These are phyloP conservation scores for Euproctis similis DNA, from an alignment of 2,888 invertebrate genomes.

Conservation along the genomic window DNA sequence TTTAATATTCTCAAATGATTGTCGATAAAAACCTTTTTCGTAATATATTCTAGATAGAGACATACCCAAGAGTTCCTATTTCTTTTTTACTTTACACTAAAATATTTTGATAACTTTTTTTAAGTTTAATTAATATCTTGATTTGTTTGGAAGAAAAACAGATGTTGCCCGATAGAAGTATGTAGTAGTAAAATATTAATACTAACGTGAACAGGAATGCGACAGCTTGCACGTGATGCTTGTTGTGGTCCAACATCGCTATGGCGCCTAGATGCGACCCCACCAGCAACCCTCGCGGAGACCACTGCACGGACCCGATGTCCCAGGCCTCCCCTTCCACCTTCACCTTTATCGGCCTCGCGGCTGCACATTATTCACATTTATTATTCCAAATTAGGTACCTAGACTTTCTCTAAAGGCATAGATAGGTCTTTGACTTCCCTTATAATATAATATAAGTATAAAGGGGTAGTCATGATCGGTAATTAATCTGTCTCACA, in stretches of 20 bases:
- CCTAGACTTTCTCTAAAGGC: too few species aligned
- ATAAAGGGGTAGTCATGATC: too few species aligned
- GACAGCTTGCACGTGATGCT: slow-evolving; percentile 26
- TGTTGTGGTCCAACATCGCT: slow-evolving; percentile 28
- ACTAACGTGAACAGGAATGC: slow-evolving; percentile 44
- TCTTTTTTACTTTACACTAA: too few species aligned
- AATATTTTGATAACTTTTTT: too few species aligned
- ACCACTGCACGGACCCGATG: slow-evolving; percentile 29
- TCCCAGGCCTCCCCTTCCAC: slow-evolving; percentile 45
- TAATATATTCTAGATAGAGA: too few species aligned
- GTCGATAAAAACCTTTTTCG: too few species aligned
- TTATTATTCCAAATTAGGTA: too few species aligned
- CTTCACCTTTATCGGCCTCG: slow-evolving; percentile 34
- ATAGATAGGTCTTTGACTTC: too few species aligned
- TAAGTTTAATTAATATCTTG: neutral
- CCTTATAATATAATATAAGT: too few species aligned
- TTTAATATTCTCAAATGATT: too few species aligned
- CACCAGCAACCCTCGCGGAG: slow-evolving; percentile 60
- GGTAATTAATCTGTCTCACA: too few species aligned
- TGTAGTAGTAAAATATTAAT: neutral
- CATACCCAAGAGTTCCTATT: too few species aligned
- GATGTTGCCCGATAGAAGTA: neutral
- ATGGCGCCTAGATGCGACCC: slow-evolving; percentile 79
- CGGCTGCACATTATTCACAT: slow-evolving; percentile 24
- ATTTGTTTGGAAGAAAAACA: neutral